Conservation (phyloP, 2,113 vertebrate genomes). For the Prunella himalayana region DNA sequence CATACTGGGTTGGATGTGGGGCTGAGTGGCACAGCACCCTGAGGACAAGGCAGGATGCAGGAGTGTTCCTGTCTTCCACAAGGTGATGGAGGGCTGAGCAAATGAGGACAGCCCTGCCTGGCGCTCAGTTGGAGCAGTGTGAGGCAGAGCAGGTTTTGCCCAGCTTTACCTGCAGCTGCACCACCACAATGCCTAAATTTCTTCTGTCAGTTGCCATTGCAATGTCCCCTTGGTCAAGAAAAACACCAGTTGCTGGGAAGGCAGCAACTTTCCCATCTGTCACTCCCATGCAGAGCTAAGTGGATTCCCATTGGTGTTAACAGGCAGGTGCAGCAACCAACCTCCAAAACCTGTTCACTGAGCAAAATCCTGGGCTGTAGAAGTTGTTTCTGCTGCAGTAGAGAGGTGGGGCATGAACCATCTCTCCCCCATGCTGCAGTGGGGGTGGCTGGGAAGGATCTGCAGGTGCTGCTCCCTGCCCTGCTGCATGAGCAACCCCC, state of each 20-base stretch:
- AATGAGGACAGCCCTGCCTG: neutral
- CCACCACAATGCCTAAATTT: neutral
- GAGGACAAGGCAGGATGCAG: neutral
- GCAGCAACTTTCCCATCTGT: neutral
- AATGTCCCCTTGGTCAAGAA: neutral
- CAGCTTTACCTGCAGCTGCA: neutral
- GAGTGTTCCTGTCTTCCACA: neutral
- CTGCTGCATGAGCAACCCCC: neutral
- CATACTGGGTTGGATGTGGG: neutral
- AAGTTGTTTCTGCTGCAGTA: neutral
- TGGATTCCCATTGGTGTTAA: neutral
- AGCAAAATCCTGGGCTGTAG: neutral
- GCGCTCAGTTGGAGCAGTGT: rapidly evolving
- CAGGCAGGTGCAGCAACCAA: neutral
- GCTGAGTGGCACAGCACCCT: neutral
- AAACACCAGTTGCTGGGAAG: neutral
- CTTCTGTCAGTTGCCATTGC: neutral
- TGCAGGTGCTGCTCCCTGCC: neutral
- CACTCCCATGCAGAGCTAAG: neutral
- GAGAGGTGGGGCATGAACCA: neutral
- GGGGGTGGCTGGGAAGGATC: neutral
- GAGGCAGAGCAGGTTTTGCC: rapidly evolving
- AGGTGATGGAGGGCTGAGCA: neutral
- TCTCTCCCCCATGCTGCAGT: neutral
- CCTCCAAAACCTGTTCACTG: neutral